Percentiles rank a stretch among this genome's conserved stretches.
These are phyloP conservation scores for Andrena bucephala DNA, from an alignment of 2,888 invertebrate genomes.

Conservation along the genomic window DNA sequence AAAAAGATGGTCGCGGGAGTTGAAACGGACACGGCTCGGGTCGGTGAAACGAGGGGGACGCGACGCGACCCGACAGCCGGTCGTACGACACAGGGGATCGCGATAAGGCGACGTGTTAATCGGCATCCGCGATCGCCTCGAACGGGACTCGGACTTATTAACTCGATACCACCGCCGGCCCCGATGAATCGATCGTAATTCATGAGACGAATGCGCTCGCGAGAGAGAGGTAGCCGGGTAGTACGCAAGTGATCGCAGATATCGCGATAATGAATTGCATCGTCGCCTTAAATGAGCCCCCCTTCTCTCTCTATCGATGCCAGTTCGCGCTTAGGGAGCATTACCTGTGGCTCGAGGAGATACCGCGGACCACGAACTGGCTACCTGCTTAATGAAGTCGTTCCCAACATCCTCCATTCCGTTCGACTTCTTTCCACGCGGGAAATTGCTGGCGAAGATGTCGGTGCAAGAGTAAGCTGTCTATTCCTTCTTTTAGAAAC, in stretches of 20 bases:
- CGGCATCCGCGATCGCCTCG: conserved; percentile 61
- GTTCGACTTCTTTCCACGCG: conserved; percentile 1
- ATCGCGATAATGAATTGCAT: conserved; percentile 74
- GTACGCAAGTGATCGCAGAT: conserved; percentile 66
- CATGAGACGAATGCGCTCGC: conserved; percentile 58
- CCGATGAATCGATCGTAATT: conserved; percentile 70
- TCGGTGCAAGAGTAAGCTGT: no score
- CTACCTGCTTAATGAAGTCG: conserved; percentile 23
- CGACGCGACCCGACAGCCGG: conserved; percentile 32
- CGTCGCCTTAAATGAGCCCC: conserved; percentile 66
- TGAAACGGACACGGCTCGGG: not conserved
- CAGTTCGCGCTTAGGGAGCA: not conserved
- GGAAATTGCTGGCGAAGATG: not conserved
- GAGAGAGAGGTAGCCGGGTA: conserved; percentile 37
- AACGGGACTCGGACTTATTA: conserved; percentile 75
- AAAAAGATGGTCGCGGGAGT: conserved; percentile 17
- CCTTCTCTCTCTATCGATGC: conserved; percentile 18
- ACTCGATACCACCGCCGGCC: conserved; percentile 66
- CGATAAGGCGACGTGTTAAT: conserved; percentile 65
- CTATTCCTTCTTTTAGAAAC: no score
- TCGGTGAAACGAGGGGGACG: conserved; percentile 22
- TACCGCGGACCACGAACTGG: not conserved
- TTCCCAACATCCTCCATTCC: not conserved
- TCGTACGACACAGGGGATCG: conserved; percentile 58
- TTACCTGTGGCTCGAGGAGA: not conserved